Base-by-base conservation (phyloP, 2,113 vertebrate genomes). In the Nannospalax galili region DNA sequence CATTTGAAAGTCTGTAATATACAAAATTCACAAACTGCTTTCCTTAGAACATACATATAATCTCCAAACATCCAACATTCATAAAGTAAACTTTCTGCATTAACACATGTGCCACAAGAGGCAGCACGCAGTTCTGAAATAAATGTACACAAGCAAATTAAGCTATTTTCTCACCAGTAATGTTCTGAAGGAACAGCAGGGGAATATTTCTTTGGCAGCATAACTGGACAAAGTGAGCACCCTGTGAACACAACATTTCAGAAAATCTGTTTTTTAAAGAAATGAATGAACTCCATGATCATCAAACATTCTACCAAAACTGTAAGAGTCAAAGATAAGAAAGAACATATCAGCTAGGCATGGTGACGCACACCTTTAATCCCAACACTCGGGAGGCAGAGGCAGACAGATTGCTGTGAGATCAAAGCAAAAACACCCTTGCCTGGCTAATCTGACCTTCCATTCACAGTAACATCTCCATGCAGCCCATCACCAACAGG, bases 151-250 rank as follows among this genome's bases (percentile, higher is more conserved):
- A 70, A 89, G 35, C n/a, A 32, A 35, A 75, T 9, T 60, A 56
- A 3, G 10, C 56, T 32, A 69, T 16, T 97, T 96, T 97, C 98
- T 98, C 73, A 99, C 99, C 99, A 88, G 99, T 99, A 92, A 99
- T 99, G 95, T 99, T 99, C 94, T 99, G 99, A 62, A 99, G 98
- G 96, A 99, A 99, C 89, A 99, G 97, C 93, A 99, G 98, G 35
- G 99, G 99, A 97, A 99, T 99, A 97, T 99, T 99, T 95, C 99
- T 98, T 77, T 99, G 99, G 98, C 99, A 99, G 97, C 99, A 99
- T 82, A 99, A 95, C 97, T 99, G 99, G 96, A 99, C 98, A 94
- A 99, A 99, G 98, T 99, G 99, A 5, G 99, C 98, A 93, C 98
- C 99, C 99, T 99, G 97, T 8, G 97, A 97, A 26, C 16, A 90